These are phyloP conservation scores for Pycnomerus fuliginosus DNA, from an alignment of 2,888 invertebrate genomes.

Conservation along the genomic window DNA sequence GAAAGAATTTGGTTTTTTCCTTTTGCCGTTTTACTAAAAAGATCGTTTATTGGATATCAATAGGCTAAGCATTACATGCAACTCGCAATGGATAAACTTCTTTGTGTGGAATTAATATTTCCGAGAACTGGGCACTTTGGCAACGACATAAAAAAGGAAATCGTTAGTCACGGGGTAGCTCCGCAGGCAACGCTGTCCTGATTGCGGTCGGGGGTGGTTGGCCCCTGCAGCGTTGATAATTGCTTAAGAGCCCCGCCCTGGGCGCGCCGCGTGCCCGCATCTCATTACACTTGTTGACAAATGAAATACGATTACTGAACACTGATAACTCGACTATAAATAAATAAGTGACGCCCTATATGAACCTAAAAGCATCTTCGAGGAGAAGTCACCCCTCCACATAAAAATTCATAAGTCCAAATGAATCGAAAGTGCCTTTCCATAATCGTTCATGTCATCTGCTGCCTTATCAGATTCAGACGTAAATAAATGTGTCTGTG, in stretches of 20 bases:
- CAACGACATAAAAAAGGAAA: conserved; percentile 9
- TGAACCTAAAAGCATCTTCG: no score
- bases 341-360: conserved; percentile 17
- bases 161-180: conserved; percentile 7
- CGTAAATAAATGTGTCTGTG: no score
- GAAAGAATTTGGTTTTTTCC: no score
- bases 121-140: conserved; percentile 2
- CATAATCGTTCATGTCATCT: no score
- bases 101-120: conserved; percentile 8
- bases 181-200: conserved; percentile 22
- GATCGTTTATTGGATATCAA: no score
- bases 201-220: conserved; percentile 42
- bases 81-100: no score
- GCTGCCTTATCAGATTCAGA: no score
- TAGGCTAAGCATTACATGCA: no score
- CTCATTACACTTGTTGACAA: conserved; percentile 55
- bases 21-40: no score
- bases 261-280: conserved; percentile 53
- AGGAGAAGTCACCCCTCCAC: no score
- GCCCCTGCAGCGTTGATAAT: conserved; percentile 49
- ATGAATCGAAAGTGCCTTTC: no score
- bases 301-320: conserved; percentile 46
- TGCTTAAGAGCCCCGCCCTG: conserved; percentile 50
- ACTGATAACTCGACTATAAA: conserved; percentile 22
- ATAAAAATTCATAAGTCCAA: no score